Conservation (phyloP, 2,113 vertebrate genomes). For the Odontophorus gujanensis region DNA sequence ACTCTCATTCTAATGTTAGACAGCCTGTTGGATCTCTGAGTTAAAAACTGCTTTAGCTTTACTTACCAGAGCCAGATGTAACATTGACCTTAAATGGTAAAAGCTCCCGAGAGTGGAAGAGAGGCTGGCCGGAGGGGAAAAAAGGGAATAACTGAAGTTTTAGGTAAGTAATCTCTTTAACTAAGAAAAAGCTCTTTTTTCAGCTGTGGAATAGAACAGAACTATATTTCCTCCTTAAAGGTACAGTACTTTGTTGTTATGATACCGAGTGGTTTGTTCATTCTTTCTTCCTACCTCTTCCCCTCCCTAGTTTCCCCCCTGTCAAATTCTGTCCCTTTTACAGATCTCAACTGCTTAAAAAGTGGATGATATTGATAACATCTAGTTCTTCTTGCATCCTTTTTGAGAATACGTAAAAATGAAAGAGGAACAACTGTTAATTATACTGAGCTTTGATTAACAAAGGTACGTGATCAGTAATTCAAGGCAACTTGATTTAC, state of each 20-base stretch:
- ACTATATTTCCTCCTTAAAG: constrained; percentile 80
- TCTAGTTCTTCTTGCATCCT: not conserved
- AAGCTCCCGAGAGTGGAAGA: constrained; percentile 98
- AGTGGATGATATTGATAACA: not conserved
- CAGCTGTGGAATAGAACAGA: constrained; percentile 67
- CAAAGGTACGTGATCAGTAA: constrained; percentile 16
- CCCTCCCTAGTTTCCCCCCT: not conserved
- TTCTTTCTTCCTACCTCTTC: not conserved
- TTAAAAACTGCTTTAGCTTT: constrained; percentile 79
- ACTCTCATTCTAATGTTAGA: constrained; percentile 70
- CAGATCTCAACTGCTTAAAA: constrained; percentile 44
- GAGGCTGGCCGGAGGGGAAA: constrained; percentile 89
- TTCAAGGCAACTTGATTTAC: not conserved
- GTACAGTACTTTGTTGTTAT: constrained; percentile 78
- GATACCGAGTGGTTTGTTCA: not conserved
- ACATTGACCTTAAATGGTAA: constrained; percentile 99
- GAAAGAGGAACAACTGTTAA: constrained; percentile 29
- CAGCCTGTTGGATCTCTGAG: constrained; percentile 61
- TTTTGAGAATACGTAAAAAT: not conserved
- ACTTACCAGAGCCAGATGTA: constrained; percentile 88
- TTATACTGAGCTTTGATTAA: not conserved
- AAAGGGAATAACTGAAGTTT: constrained; percentile 86
- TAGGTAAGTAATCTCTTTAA: constrained; percentile 84
- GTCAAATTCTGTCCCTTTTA: not conserved
- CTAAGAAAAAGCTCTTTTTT: constrained; percentile 82